phyloP scores from a whole-genome alignment of 2,888 invertebrate species.

The Lithosia quadra region DNA sequence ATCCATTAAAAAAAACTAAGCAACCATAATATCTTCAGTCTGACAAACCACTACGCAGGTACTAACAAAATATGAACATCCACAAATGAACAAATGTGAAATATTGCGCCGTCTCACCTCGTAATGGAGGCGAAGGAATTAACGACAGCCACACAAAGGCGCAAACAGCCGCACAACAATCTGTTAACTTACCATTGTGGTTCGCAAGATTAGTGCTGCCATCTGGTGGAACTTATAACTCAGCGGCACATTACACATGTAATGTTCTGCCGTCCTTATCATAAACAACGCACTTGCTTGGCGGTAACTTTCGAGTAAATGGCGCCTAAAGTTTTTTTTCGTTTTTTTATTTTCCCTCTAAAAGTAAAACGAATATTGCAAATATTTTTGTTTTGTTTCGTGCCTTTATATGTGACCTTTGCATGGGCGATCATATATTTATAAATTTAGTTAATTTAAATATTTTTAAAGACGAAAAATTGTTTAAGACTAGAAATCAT shows the following conservation, averaged over 20 bases:
- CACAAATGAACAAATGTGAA: not conserved
- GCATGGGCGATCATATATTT: too few relatives aligned
- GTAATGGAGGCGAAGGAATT: not conserved
- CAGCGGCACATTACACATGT: not conserved
- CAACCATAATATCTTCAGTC: not conserved
- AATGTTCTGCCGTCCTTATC: too few relatives aligned
- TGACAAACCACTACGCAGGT: not conserved
- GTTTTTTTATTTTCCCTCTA: too few relatives aligned
- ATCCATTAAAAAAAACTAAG: not conserved
- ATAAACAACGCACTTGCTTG: too few relatives aligned
- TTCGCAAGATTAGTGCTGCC: not conserved
- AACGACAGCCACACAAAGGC: constrained; percentile 2
- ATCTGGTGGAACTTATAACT: not conserved
- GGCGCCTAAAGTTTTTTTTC: too few relatives aligned
- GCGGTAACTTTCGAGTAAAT: too few relatives aligned
- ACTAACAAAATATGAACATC: not conserved
- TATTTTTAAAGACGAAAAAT: too few relatives aligned
- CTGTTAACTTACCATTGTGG: constrained; percentile 1
- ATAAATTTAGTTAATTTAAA: too few relatives aligned
- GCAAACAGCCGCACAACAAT: not conserved
- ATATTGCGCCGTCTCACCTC: constrained; percentile 1
- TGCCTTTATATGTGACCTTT: too few relatives aligned
- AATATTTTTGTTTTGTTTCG: too few relatives aligned
- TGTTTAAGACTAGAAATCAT: too few relatives aligned
- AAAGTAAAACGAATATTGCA: too few relatives aligned